Conservation (phyloP, 2,797 vertebrate species). For the Macropus fuliginosus region DNA sequence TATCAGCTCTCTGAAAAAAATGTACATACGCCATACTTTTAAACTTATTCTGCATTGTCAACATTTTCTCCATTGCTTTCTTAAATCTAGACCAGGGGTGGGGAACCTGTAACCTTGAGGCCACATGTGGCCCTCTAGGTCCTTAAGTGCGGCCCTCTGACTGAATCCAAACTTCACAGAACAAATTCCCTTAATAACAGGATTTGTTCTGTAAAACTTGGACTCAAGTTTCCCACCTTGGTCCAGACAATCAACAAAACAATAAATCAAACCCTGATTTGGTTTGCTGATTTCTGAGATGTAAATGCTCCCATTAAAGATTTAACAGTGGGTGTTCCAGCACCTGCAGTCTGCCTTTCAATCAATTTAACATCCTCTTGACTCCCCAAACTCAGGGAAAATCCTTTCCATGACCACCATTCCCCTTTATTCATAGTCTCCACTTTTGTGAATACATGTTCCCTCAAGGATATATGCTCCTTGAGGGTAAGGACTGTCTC, state of each 20-base stretch:
- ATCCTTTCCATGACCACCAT: not conserved
- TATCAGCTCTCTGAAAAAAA: not conserved
- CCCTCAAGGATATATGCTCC: not conserved
- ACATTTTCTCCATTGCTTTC: not conserved
- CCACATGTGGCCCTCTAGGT: no score
- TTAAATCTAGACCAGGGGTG: not conserved
- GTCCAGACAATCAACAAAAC: not conserved
- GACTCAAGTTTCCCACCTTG: no score
- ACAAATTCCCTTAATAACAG: no score
- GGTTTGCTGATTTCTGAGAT: not conserved
- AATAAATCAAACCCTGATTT: not conserved
- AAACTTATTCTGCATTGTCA: not conserved
- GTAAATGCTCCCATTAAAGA: not conserved
- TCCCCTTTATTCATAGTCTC: not conserved
- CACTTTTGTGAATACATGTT: not conserved
- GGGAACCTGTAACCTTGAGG: no score
- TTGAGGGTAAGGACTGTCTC: not conserved
- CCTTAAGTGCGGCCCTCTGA: no score
- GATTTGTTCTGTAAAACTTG: no score
- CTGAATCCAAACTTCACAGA: no score
- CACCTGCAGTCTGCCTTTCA: not conserved
- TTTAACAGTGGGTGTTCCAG: not conserved
- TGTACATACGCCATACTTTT: not conserved
- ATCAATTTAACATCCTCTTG: not conserved
- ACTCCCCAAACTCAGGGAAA: not conserved